Conservation (phyloP, 2,797 vertebrate genomes). For the Chaenodraco wilsoni region DNA sequence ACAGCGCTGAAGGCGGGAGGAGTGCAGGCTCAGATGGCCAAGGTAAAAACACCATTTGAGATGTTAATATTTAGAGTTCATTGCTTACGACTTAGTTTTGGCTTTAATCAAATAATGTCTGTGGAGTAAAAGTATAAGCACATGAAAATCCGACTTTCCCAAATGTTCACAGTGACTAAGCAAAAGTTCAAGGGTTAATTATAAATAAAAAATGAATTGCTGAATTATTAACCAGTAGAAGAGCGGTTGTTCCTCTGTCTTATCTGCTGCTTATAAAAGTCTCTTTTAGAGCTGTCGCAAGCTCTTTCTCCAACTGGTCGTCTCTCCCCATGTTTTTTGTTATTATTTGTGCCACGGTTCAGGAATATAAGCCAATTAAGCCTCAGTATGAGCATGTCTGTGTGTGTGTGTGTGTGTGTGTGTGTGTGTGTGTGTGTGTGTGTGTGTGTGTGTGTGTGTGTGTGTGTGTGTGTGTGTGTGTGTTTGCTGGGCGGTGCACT, state of each 20-base stretch:
- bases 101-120: not conserved
- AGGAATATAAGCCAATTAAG: constrained; percentile 46
- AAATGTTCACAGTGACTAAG: constrained; percentile 25
- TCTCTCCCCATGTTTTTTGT: not conserved
- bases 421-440: not conserved
- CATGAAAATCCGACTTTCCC: not conserved
- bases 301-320: constrained; percentile 4
- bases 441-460: not conserved
- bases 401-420: not conserved
- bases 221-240: constrained; percentile 29
- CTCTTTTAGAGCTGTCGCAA: not conserved
- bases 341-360: constrained; percentile 10
- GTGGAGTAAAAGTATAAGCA: not conserved
- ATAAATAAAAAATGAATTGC: constrained; percentile 23
- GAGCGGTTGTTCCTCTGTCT: constrained; percentile 6
- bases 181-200: constrained; percentile 21
- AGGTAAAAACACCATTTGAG: constrained; percentile 77
- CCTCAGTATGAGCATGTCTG: constrained; percentile 4
- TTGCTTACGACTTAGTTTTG: not conserved
- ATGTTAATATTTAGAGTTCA: not conserved
- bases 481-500: not conserved
- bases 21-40: constrained; percentile 93
- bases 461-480: not conserved
- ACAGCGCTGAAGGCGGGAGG: constrained; percentile 89
- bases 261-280: constrained; percentile 1